Evolutionary conservation across 35 echinoderm and acorn worm genomes (phyloP), one percentile per base, ranked within the genome.

Genomic region (Chiridota heheva): DNA sequence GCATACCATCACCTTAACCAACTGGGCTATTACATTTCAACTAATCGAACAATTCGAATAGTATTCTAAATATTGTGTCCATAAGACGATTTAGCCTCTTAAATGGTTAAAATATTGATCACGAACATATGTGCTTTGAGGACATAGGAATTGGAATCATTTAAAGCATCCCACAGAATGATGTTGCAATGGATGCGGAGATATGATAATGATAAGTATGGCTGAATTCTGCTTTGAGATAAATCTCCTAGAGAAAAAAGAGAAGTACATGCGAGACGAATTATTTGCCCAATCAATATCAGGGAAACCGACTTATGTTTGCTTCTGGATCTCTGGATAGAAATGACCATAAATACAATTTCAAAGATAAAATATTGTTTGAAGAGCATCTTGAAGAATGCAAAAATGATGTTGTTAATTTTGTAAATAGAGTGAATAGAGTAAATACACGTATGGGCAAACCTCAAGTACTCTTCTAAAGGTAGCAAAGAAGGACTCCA

Each of bases 271-370:
- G 46, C 17, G 48, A 77, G 73, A 77, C 12, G 73, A 53, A 12
- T 36, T 77, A 41, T 77, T 77, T 47, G 2, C 46, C 73, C 20
- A 46, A 77, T 77, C 47, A 58, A 77, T 77, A 53, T 35, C 73
- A n/a, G n/a, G n/a, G n/a, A n/a, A n/a, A n/a, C n/a, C n/a, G n/a
- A n/a, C n/a, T n/a, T n/a, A n/a, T n/a, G n/a, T n/a, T 24, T 77
- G 20, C 46, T 53, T 3, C 26, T 77, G 40, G 73, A 77, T 77
- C 49, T 77, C 4, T 77, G 73, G 73, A 77, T 58, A 30, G 46
- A 77, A 57, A 77, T 58, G 46, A 77, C 73, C 44, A 77, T 77
- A 53, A 77, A 77, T 53, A 77, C 55, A 57, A 53, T 45, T 56
- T 77, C 73, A 24, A 77, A 77, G 49, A 77, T 77, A 53, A 77